Evolutionary conservation across 2,888 invertebrate species (phyloP).

Genomic region (Pristionchus maxplancki): DNA sequence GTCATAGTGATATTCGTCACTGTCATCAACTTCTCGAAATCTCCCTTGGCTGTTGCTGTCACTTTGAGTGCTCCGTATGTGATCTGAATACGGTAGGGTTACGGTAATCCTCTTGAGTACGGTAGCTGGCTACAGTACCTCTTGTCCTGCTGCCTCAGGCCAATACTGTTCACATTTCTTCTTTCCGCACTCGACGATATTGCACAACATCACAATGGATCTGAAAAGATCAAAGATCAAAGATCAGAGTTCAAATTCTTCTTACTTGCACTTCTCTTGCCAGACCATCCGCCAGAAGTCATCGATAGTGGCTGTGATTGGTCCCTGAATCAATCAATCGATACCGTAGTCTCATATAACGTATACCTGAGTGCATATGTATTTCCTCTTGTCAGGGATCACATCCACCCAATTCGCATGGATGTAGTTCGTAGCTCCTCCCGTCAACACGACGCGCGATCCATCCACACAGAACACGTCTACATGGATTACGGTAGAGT

Average conservation of each 20-base stretch:
- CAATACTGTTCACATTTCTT: constrained; percentile 73
- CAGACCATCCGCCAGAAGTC: constrained; percentile 70
- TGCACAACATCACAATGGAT: constrained; percentile 68
- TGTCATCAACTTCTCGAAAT: constrained; percentile 62
- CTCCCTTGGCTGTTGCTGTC: constrained; percentile 55
- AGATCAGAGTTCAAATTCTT: neutral
- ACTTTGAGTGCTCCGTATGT: constrained; percentile 61
- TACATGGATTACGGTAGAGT: neutral
- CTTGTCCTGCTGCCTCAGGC: constrained; percentile 57
- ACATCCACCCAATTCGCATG: constrained; percentile 71
- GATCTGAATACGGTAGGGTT: constrained; percentile 41
- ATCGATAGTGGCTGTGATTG: constrained; percentile 66
- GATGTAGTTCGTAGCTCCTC: constrained; percentile 61
- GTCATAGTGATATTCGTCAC: constrained; percentile 58
- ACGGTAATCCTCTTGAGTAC: neutral
- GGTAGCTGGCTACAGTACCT: constrained; percentile 7
- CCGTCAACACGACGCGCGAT: constrained; percentile 63
- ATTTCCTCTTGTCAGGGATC: constrained; percentile 55
- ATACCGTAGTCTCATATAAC: neutral
- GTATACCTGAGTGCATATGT: constrained; percentile 64
- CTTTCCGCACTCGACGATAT: constrained; percentile 66
- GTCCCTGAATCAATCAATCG: constrained; percentile 56
- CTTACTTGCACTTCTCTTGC: constrained; percentile 63
- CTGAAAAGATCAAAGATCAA: constrained; percentile 2
- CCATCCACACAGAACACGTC: constrained; percentile 70